These are phyloP conservation scores for Parotia lawesii DNA, from an alignment of 2,113 vertebrate species.

Conservation along the genomic window DNA sequence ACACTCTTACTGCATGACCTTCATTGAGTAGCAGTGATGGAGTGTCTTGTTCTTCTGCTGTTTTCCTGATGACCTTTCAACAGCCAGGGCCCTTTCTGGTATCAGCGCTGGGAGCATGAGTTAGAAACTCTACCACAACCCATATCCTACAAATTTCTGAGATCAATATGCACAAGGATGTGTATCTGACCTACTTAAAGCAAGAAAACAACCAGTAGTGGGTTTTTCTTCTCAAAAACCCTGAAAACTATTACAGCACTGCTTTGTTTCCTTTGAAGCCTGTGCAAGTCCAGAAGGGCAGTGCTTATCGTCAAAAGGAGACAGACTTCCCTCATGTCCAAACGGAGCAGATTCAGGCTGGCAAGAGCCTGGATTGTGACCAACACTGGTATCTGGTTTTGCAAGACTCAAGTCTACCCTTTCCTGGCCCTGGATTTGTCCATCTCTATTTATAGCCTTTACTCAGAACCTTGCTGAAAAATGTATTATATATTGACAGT, in stretches of 20 bases:
- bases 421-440: background rate
- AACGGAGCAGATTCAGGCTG: background rate
- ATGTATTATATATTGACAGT: constrained; percentile 20
- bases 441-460: constrained; percentile 16
- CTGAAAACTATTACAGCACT: background rate
- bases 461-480: background rate
- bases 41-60: background rate
- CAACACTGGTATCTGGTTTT: background rate
- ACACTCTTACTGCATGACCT: background rate
- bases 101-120: background rate
- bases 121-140: background rate
- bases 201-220: background rate
- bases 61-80: background rate
- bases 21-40: background rate
- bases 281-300: background rate
- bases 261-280: background rate
- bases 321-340: background rate
- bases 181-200: background rate
- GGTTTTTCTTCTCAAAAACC: background rate
- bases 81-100: background rate
- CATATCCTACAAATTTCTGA: background rate
- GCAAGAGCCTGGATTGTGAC: background rate
- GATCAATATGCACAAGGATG: rapidly evolving
- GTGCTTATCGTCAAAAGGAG: background rate
- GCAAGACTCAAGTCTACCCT: background rate